These are phyloP conservation scores for Xestia xanthographa DNA, from an alignment of 2,888 invertebrate species.

Conservation along the genomic window DNA sequence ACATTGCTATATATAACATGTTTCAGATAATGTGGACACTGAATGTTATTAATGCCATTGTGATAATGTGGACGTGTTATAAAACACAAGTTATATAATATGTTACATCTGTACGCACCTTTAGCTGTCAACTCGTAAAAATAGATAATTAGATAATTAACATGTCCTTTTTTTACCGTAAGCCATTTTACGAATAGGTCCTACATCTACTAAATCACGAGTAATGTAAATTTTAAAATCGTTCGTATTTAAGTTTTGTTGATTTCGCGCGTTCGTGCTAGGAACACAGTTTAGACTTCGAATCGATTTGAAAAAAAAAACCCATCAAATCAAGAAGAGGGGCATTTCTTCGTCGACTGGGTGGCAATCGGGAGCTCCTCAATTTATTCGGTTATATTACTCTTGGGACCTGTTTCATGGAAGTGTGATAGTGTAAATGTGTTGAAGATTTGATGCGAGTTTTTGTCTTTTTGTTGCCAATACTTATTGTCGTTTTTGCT, in stretches of 20 bases:
- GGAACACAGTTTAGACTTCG: slow-evolving; percentile 41
- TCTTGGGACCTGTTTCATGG: slow-evolving; percentile 39
- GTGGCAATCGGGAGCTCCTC: slow-evolving; percentile 37
- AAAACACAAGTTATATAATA: too few species aligned
- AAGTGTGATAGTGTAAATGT: slow-evolving; percentile 16
- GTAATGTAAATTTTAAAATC: neutral
- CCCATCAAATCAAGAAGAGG: slow-evolving; percentile 67
- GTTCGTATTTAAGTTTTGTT: neutral
- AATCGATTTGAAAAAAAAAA: slow-evolving; percentile 70
- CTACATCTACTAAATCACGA: too few species aligned
- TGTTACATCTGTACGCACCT: too few species aligned
- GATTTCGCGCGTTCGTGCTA: neutral
- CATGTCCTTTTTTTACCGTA: too few species aligned
- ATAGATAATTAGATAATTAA: neutral
- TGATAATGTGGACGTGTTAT: too few species aligned
- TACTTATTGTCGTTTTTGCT: neutral
- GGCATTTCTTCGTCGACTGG: slow-evolving; percentile 46
- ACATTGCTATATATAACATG: too few species aligned
- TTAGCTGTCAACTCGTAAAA: neutral
- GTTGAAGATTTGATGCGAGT: slow-evolving; percentile 14
- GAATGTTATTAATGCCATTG: too few species aligned
- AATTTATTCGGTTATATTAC: slow-evolving; percentile 56
- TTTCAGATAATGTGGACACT: too few species aligned
- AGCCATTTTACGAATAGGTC: too few species aligned
- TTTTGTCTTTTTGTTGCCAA: neutral